These are phyloP conservation scores for Meloidogyne hapla DNA, from an alignment of 1,140 invertebrate genomes.

Conservation along the genomic window DNA sequence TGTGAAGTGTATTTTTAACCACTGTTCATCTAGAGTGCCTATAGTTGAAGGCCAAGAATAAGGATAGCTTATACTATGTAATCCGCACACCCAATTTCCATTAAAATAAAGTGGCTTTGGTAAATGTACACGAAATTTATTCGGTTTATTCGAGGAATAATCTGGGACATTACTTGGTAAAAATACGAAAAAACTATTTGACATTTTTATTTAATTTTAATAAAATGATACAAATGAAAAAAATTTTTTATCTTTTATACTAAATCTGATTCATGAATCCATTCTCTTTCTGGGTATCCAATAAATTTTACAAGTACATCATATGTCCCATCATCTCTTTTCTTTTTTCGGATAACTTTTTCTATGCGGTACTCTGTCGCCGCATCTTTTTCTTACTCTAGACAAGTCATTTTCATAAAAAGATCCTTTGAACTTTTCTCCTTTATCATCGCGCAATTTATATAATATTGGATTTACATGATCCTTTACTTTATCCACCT, in stretches of 20 bases:
- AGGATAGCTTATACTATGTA: slow-evolving; percentile 23
- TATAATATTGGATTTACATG: slow-evolving; percentile 12
- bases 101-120: background rate
- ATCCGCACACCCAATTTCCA: slow-evolving; percentile 7
- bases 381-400: background rate
- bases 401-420: slow-evolving; percentile 2
- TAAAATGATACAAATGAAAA: background rate
- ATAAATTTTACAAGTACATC: slow-evolving; percentile 12
- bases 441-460: slow-evolving; percentile 6
- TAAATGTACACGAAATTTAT: slow-evolving; percentile 15
- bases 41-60: slow-evolving; percentile 11
- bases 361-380: slow-evolving; percentile 11
- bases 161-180: slow-evolving; percentile 16
- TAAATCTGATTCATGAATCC: slow-evolving; percentile 17
- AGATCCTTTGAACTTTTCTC: slow-evolving; percentile 1
- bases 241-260: slow-evolving; percentile 7
- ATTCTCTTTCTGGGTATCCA: slow-evolving; percentile 19
- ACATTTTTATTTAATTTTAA: slow-evolving; percentile 18
- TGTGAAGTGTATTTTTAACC: slow-evolving; percentile 15
- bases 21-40: slow-evolving; percentile 8
- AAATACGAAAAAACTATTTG: slow-evolving; percentile 15
- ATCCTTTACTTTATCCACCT: background rate
- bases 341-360: background rate
- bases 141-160: slow-evolving; percentile 7
- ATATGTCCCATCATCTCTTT: background rate